Evolutionary conservation across 2,888 invertebrate genomes (phyloP).

Genomic region (Odontocerum albicorne): DNA sequence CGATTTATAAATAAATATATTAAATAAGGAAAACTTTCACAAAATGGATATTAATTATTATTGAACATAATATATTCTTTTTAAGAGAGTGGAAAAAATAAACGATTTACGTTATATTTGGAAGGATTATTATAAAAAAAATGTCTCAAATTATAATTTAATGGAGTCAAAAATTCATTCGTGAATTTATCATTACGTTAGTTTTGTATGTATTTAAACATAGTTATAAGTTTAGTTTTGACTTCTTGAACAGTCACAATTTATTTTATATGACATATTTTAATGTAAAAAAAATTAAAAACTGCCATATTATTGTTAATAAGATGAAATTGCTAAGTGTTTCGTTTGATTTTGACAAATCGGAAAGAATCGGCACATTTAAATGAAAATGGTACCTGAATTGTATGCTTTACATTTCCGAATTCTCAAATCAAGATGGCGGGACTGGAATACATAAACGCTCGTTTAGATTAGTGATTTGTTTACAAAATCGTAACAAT

Average conservation of each 20-base stretch:
- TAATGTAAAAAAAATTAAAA: constrained; percentile 31
- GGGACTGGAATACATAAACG: too few species aligned
- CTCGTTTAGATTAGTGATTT: too few species aligned
- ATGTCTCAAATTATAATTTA: background rate
- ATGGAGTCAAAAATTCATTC: constrained; percentile 3
- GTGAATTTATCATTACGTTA: constrained; percentile 7
- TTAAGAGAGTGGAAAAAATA: background rate
- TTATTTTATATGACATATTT: constrained; percentile 28
- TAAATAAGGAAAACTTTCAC: background rate
- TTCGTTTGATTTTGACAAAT: constrained; percentile 28
- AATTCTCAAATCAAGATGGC: constrained; percentile 12
- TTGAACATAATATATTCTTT: too few species aligned
- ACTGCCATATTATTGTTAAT: constrained; percentile 37
- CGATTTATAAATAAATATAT: constrained; percentile 6
- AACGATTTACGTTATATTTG: too few species aligned
- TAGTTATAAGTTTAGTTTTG: constrained; percentile 14
- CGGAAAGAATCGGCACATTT: constrained; percentile 33
- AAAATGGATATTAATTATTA: background rate
- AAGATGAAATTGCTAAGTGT: constrained; percentile 29
- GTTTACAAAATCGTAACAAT: too few species aligned
- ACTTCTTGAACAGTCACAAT: constrained; percentile 22
- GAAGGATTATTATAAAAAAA: background rate
- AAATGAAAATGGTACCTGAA: constrained; percentile 36
- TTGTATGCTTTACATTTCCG: constrained; percentile 29
- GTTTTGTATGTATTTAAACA: constrained; percentile 18